Percentiles rank a stretch among this genome's conserved stretches.
Evolutionary conservation across 2,113 vertebrate genomes (phyloP).

Genomic region (Ictalurus furcatus): DNA sequence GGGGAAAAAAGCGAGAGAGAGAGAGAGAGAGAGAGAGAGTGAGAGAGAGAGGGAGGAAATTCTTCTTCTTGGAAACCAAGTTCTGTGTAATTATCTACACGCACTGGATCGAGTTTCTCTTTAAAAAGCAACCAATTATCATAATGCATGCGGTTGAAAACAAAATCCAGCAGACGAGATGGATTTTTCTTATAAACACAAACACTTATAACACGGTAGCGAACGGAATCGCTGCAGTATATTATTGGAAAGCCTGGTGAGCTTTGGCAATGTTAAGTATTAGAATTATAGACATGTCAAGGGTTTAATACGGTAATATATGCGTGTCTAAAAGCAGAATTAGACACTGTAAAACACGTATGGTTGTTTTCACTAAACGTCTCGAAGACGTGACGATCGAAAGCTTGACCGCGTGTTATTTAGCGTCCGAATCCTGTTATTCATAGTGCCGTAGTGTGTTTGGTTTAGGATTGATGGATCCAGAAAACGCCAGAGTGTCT

Average conservation of each 20-base stretch:
- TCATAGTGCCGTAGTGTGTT: not conserved
- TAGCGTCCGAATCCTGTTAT: not conserved
- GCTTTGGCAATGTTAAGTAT: constrained; percentile 47
- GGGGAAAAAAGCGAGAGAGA: constrained; percentile 33
- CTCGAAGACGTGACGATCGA: constrained; percentile 9
- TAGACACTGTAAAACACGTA: constrained; percentile 43
- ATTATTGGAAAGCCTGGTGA: constrained; percentile 52
- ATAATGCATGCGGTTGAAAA: constrained; percentile 63
- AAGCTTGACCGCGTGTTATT: constrained; percentile 18
- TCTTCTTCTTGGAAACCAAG: constrained; percentile 59
- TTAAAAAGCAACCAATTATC: constrained; percentile 66
- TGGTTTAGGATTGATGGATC: constrained; percentile 15
- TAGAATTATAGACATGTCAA: constrained; percentile 55
- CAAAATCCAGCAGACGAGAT: constrained; percentile 58
- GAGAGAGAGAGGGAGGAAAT: constrained; percentile 35
- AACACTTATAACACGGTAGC: constrained; percentile 47
- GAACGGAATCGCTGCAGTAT: constrained; percentile 30
- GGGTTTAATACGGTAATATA: constrained; percentile 47
- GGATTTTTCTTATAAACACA: constrained; percentile 54
- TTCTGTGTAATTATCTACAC: constrained; percentile 65
- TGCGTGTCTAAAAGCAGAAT: constrained; percentile 49
- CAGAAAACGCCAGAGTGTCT: not conserved
- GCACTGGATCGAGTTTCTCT: constrained; percentile 67
- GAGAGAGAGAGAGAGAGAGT: constrained; percentile 14
- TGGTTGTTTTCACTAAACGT: constrained; percentile 24